phyloP scores from a whole-genome alignment of 1,140 invertebrate genomes.

The Spodoptera litura region DNA sequence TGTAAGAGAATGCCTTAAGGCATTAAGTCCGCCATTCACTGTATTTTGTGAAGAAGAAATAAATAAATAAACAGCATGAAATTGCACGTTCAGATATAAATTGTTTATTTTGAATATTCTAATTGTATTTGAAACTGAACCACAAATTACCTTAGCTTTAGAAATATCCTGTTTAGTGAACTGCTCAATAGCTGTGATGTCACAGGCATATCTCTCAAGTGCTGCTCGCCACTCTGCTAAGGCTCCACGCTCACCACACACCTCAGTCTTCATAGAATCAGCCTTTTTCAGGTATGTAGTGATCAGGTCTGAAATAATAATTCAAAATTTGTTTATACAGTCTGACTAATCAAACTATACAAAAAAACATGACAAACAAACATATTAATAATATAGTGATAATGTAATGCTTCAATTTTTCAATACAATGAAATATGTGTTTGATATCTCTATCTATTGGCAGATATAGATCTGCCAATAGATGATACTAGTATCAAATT shows the following conservation, averaged over 20 bases:
- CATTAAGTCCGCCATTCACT: too few relatives aligned
- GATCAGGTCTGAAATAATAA: conserved; percentile 75
- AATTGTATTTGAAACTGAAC: conserved; percentile 8
- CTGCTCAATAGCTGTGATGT: conserved; percentile 88
- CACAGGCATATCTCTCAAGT: conserved; percentile 87
- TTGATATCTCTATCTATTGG: too few relatives aligned
- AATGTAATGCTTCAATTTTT: too few relatives aligned
- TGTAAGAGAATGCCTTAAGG: too few relatives aligned
- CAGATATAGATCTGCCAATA: too few relatives aligned
- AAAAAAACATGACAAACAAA: too few relatives aligned
- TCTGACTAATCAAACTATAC: neutral
- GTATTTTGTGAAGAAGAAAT: too few relatives aligned
- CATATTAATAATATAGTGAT: neutral
- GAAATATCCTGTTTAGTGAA: conserved; percentile 88
- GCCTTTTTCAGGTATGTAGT: conserved; percentile 85
- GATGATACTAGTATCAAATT: conserved; percentile 2
- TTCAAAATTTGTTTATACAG: neutral
- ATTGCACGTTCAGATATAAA: too few relatives aligned
- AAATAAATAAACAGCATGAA: too few relatives aligned
- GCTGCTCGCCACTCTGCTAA: conserved; percentile 88
- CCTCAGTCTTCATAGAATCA: conserved; percentile 86
- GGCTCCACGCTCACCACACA: conserved; percentile 88
- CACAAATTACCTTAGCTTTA: conserved; percentile 86
- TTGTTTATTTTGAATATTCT: neutral
- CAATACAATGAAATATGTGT: too few relatives aligned